These are phyloP conservation scores for Pseudorhombus dupliciocellatus DNA, from an alignment of 2,113 vertebrate genomes.

Conservation along the genomic window DNA sequence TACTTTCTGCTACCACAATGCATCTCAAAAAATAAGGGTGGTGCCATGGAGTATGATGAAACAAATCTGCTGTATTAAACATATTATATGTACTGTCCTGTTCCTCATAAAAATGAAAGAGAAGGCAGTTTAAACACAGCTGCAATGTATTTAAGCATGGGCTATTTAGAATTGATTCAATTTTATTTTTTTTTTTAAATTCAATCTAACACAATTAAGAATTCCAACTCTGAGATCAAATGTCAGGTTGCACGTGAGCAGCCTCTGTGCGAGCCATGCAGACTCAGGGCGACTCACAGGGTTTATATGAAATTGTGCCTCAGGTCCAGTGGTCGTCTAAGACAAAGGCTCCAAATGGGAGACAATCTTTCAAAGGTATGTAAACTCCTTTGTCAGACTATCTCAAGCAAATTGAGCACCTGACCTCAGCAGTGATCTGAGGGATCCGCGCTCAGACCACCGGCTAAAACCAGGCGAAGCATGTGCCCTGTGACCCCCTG, in stretches of 20 bases:
- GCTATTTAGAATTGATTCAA: too few relatives aligned
- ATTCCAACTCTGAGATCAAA: too few relatives aligned
- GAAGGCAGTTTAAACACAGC: too few relatives aligned
- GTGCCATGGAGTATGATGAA: too few relatives aligned
- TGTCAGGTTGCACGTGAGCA: too few relatives aligned
- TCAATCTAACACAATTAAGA: too few relatives aligned
- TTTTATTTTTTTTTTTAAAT: too few relatives aligned
- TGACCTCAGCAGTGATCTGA: constrained; percentile 55
- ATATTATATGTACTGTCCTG: too few relatives aligned
- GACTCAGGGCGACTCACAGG: not conserved
- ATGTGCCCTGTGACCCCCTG: constrained; percentile 72
- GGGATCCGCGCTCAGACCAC: constrained; percentile 52
- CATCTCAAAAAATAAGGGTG: not conserved
- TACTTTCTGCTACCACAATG: not conserved
- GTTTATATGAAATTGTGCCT: constrained; percentile 4
- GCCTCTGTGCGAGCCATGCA: not conserved
- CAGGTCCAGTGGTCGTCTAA: not conserved
- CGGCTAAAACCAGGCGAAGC: constrained; percentile 60
- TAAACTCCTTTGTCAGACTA: constrained; percentile 42
- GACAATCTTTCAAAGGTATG: constrained; percentile 4
- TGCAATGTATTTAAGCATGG: too few relatives aligned
- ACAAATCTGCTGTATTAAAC: too few relatives aligned
- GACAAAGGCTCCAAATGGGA: not conserved
- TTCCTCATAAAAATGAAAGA: too few relatives aligned
- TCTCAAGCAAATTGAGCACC: constrained; percentile 63